A percentile compares a stretch with the other conserved stretches of the same genome.
These are phyloP conservation scores for Drosophila kokeensis DNA, from an alignment of 2,888 invertebrate species.

Conservation along the genomic window DNA sequence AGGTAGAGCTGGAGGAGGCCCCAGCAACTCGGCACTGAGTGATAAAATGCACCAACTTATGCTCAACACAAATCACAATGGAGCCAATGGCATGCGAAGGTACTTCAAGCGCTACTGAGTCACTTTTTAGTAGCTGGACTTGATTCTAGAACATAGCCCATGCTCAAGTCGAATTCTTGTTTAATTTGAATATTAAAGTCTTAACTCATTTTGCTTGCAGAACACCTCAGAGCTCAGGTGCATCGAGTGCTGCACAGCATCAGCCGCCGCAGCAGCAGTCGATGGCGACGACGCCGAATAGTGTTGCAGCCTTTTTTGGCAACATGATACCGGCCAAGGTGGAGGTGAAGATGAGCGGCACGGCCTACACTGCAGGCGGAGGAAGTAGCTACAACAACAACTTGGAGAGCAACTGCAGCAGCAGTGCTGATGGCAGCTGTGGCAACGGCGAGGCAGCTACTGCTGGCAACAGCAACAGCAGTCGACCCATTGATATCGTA, in stretches of 20 bases:
- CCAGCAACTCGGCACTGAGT: constrained; percentile 69
- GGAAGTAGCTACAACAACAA: constrained; percentile 35
- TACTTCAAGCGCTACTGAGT: constrained; percentile 11
- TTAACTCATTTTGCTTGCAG: constrained; percentile 45
- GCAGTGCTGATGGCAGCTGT: constrained; percentile 63
- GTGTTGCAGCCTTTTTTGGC: constrained; percentile 82
- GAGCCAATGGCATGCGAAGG: constrained; percentile 48
- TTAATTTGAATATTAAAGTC: not conserved
- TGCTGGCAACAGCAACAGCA: constrained; percentile 55
- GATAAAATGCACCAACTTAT: constrained; percentile 82
- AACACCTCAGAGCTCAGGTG: constrained; percentile 70
- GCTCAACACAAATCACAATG: constrained; percentile 77
- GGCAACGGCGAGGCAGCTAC: constrained; percentile 44
- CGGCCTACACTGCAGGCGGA: constrained; percentile 22
- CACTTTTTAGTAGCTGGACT: not conserved
- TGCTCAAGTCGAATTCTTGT: not conserved
- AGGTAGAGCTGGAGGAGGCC: not conserved
- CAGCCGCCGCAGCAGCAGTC: constrained; percentile 44
- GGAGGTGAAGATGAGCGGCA: constrained; percentile 81
- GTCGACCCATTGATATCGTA: constrained; percentile 83
- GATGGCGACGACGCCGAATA: constrained; percentile 64
- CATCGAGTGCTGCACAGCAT: constrained; percentile 52
- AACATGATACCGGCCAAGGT: constrained; percentile 85
- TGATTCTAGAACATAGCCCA: not conserved
- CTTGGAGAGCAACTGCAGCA: constrained; percentile 71